Evolutionary conservation across 2,888 invertebrate genomes (phyloP).

Genomic region (Druceiella hillmani): DNA sequence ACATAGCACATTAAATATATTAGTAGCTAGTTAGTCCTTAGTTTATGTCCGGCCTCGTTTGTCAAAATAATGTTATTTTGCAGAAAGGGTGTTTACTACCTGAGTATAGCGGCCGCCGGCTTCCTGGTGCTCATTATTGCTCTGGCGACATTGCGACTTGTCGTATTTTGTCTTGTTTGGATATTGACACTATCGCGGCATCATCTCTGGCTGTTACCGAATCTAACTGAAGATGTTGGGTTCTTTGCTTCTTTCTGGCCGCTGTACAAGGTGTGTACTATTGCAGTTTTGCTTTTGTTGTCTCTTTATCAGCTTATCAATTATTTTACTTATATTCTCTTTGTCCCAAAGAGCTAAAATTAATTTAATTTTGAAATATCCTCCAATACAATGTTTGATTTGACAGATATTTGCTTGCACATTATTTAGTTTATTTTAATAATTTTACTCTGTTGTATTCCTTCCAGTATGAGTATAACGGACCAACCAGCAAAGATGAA

Average conservation of each 20-base stretch:
- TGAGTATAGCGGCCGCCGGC: constrained; percentile 91
- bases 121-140: constrained; percentile 92
- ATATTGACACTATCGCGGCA: constrained; percentile 79
- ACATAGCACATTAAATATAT: no score
- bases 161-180: constrained; percentile 93
- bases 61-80: constrained; percentile 22
- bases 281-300: constrained; percentile 10
- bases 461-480: constrained; percentile 77
- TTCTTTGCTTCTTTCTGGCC: constrained; percentile 99
- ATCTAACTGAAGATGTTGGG: constrained; percentile 97
- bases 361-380: no score
- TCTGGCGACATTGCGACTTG: constrained; percentile 80
- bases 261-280: constrained; percentile 70
- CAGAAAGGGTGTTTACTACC: constrained; percentile 92
- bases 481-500: constrained; percentile 48
- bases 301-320: no score
- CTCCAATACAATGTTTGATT: no score
- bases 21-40: no score
- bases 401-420: no score
- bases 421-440: no score
- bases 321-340: no score
- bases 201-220: constrained; percentile 98
- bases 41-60: neutral
- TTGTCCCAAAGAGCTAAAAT: no score
- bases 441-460: neutral